Evolutionary conservation across 1,140 invertebrate species (phyloP).

Genomic region (Megathymus violae): DNA sequence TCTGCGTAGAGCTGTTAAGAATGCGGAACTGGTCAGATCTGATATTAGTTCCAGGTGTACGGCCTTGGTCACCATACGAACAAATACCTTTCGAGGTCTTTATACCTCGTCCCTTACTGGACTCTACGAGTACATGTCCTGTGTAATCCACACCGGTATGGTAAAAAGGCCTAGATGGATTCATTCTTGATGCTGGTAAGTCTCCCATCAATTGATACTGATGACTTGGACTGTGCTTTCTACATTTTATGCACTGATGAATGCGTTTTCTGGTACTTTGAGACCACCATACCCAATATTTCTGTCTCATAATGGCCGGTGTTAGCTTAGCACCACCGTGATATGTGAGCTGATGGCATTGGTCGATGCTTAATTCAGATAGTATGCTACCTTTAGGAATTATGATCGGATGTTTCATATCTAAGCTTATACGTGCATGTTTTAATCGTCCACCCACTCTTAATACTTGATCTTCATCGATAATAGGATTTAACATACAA

Average conservation of each 20-base stretch:
- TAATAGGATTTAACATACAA: constrained; percentile 27
- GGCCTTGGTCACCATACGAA: no score
- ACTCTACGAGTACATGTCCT: constrained; percentile 58
- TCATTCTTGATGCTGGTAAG: constrained; percentile 50
- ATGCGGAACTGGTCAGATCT: no score
- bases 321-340: constrained; percentile 38
- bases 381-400: constrained; percentile 51
- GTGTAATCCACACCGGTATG: constrained; percentile 64
- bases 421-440: constrained; percentile 49
- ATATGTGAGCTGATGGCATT: constrained; percentile 30
- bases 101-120: no score
- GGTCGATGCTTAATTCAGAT: constrained; percentile 51
- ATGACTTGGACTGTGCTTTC: constrained; percentile 21
- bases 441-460: constrained; percentile 66
- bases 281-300: constrained; percentile 52
- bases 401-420: constrained; percentile 69
- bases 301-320: constrained; percentile 35
- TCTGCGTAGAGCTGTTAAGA: no score
- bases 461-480: constrained; percentile 31
- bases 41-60: no score
- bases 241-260: constrained; percentile 35
- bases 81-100: no score
- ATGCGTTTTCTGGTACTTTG: constrained; percentile 31
- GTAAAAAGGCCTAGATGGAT: constrained; percentile 51
- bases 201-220: constrained; percentile 53